phyloP scores from a whole-genome alignment of 2,113 vertebrate genomes.

The Pedionomus torquatus region DNA sequence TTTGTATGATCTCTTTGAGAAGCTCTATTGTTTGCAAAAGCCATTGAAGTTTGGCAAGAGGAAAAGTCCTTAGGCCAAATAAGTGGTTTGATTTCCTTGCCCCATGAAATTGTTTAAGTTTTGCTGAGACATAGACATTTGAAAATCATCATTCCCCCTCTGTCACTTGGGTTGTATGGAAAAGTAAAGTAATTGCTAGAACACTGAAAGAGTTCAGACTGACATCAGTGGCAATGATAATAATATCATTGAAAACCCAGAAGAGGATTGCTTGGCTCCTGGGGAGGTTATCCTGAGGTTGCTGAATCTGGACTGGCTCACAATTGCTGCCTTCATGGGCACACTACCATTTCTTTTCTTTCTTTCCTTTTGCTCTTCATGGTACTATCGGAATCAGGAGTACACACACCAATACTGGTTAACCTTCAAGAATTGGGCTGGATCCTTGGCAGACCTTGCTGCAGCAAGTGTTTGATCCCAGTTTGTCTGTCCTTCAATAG shows the following conservation, averaged over 20 bases:
- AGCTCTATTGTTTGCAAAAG: constrained; percentile 36
- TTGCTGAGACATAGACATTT: neutral
- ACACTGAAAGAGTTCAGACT: neutral
- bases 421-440: neutral
- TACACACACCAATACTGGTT: neutral
- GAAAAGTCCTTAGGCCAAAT: neutral
- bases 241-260: neutral
- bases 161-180: neutral
- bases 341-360: neutral
- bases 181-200: neutral
- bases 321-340: neutral
- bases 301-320: neutral
- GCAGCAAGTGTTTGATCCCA: neutral
- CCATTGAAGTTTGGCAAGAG: neutral
- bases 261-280: neutral
- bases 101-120: constrained; percentile 2
- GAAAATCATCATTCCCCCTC: neutral
- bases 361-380: neutral
- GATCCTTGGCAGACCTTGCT: neutral
- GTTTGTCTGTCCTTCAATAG: neutral
- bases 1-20: constrained; percentile 1
- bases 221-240: neutral
- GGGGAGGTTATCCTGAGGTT: neutral
- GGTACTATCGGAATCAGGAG: neutral
- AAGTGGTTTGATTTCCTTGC: constrained; percentile 28